These are phyloP conservation scores for Allolobophora icterica DNA, from an alignment of 2,888 invertebrate species.

Conservation along the genomic window DNA sequence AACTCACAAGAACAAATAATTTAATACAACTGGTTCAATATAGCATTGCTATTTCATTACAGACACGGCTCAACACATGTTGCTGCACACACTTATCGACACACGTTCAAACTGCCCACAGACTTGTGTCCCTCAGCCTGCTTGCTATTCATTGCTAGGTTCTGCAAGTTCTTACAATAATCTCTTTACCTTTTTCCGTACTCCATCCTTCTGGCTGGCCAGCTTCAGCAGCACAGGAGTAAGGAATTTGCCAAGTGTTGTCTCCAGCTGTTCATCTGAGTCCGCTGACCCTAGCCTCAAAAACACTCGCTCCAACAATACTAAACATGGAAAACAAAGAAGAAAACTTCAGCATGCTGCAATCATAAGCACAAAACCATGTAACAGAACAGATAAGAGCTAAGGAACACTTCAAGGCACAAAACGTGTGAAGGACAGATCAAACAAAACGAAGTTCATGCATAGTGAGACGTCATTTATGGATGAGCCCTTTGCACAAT, in stretches of 20 bases:
- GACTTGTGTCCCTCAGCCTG: too few relatives aligned
- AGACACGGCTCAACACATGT: too few relatives aligned
- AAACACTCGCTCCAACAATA: constrained; percentile 84
- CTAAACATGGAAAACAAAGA: constrained; percentile 46
- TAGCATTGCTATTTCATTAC: too few relatives aligned
- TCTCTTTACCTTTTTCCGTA: constrained; percentile 71
- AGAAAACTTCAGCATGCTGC: neutral
- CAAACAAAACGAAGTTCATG: too few relatives aligned
- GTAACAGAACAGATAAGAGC: neutral
- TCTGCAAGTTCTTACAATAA: neutral
- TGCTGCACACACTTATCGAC: too few relatives aligned
- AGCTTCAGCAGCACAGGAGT: constrained; percentile 88
- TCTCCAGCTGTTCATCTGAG: constrained; percentile 85
- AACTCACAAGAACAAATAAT: too few relatives aligned
- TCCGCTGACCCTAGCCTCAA: constrained; percentile 86
- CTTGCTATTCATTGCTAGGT: too few relatives aligned
- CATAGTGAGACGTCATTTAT: too few relatives aligned
- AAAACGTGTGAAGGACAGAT: neutral
- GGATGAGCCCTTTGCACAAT: too few relatives aligned
- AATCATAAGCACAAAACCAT: neutral
- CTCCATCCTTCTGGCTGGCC: constrained; percentile 83
- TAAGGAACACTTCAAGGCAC: neutral
- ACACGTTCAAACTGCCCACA: too few relatives aligned
- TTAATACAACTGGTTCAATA: too few relatives aligned
- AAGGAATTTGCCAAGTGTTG: constrained; percentile 80